A percentile compares a stretch with the other conserved stretches of the same genome.
Conservation (phyloP, 2,113 vertebrate species). For the Halcyon senegalensis region DNA sequence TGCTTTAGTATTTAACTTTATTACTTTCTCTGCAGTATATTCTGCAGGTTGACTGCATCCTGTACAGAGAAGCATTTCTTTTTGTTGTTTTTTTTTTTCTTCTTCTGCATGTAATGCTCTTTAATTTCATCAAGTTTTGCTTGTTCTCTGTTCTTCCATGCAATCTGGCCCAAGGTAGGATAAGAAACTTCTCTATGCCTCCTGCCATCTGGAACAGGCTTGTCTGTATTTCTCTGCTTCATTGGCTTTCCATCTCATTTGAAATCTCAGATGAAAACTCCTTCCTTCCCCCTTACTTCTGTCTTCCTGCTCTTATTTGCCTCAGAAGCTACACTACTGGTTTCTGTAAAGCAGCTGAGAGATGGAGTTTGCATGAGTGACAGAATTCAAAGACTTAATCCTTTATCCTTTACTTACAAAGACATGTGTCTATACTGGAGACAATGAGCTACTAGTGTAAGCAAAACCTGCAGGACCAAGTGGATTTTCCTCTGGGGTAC, state of each 20-base stretch:
- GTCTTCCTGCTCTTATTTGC: not conserved
- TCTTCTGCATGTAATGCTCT: not conserved
- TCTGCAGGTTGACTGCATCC: not conserved
- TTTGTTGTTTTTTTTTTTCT: not conserved
- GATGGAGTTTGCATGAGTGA: not conserved
- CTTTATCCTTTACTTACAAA: not conserved
- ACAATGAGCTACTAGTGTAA: not conserved
- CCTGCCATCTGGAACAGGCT: not conserved
- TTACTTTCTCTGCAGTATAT: not conserved
- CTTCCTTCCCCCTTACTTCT: not conserved
- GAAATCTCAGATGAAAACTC: conserved; percentile 6
- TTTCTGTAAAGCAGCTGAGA: not conserved
- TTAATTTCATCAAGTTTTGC: not conserved
- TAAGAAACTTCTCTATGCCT: not conserved
- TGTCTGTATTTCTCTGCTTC: not conserved
- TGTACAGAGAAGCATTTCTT: not conserved
- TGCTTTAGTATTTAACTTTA: not conserved
- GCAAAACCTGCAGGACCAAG: not conserved
- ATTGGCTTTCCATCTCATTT: not conserved
- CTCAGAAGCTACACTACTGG: not conserved
- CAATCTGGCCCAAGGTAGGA: not conserved
- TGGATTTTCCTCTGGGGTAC: not conserved
- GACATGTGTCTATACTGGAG: not conserved
- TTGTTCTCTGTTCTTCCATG: not conserved
- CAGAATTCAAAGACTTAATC: not conserved